A percentile compares a stretch with the other conserved stretches of the same genome.
These are phyloP conservation scores for Helarctos malayanus DNA, from an alignment of 2,797 vertebrate genomes.

Conservation along the genomic window DNA sequence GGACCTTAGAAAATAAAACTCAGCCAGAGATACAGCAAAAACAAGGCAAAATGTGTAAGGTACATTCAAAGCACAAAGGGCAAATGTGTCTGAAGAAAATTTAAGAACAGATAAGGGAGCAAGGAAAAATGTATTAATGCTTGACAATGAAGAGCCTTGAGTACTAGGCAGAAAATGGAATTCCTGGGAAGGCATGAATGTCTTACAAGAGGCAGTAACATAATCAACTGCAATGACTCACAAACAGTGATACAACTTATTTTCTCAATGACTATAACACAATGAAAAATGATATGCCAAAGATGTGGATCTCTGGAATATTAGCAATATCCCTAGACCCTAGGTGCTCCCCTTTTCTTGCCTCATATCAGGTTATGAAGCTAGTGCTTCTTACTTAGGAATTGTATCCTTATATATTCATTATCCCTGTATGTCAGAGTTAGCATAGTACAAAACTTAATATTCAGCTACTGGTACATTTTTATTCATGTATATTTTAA, in stretches of 20 bases:
- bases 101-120: conserved; percentile 16
- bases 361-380: conserved; percentile 23
- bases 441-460: conserved; percentile 63
- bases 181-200: conserved; percentile 31
- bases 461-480: conserved; percentile 59
- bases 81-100: conserved; percentile 11
- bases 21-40: not conserved
- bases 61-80: conserved; percentile 40
- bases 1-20: conserved; percentile 31
- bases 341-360: conserved; percentile 27
- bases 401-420: conserved; percentile 45
- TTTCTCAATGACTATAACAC: conserved; percentile 49
- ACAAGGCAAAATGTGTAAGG: not conserved
- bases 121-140: conserved; percentile 17
- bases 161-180: conserved; percentile 50
- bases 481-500: conserved; percentile 66
- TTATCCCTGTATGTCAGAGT: conserved; percentile 49
- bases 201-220: conserved; percentile 53
- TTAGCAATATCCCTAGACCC: not conserved
- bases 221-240: conserved; percentile 42
- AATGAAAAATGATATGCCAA: conserved; percentile 50
- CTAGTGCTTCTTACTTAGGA: conserved; percentile 44
- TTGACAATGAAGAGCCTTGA: conserved; percentile 50
- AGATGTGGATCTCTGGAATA: conserved; percentile 30
- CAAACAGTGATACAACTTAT: not conserved